Conservation (phyloP, 1,140 invertebrate species). For the Ephestia elutella region DNA sequence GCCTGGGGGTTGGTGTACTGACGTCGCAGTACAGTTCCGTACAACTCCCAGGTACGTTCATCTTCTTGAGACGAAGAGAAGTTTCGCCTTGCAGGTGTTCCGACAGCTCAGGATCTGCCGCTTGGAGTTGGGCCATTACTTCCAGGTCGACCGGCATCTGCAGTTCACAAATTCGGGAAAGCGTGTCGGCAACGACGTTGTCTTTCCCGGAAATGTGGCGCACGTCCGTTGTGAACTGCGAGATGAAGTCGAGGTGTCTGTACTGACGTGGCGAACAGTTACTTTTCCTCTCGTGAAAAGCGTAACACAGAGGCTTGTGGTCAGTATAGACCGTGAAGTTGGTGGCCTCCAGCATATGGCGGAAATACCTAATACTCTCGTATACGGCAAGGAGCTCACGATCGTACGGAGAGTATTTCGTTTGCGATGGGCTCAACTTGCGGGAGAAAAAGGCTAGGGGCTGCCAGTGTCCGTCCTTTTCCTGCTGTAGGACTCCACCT, state of each 20-base stretch:
- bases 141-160: background rate
- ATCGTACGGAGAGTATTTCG: too few relatives aligned
- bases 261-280: background rate
- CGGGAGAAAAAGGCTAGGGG: too few relatives aligned
- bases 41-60: background rate
- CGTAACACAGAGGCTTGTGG: constrained; percentile 5
- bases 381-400: too few relatives aligned
- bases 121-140: background rate
- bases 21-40: background rate
- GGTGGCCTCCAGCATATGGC: too few relatives aligned
- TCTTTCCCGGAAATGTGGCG: constrained; percentile 1
- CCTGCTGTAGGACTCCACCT: too few relatives aligned
- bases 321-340: constrained; percentile 7
- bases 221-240: background rate
- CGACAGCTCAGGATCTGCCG: background rate
- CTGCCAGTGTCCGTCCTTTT: too few relatives aligned
- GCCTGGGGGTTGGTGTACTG: constrained; percentile 1
- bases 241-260: constrained; percentile 3
- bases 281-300: constrained; percentile 1
- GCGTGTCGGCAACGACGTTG: constrained; percentile 5
- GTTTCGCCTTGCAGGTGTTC: background rate
- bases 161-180: constrained; percentile 1
- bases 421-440: too few relatives aligned
- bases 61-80: constrained; percentile 1
- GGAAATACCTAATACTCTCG: too few relatives aligned